Evolutionary conservation across 2,797 vertebrate genomes (phyloP).

Genomic region (Lycodopsis pacificus): DNA sequence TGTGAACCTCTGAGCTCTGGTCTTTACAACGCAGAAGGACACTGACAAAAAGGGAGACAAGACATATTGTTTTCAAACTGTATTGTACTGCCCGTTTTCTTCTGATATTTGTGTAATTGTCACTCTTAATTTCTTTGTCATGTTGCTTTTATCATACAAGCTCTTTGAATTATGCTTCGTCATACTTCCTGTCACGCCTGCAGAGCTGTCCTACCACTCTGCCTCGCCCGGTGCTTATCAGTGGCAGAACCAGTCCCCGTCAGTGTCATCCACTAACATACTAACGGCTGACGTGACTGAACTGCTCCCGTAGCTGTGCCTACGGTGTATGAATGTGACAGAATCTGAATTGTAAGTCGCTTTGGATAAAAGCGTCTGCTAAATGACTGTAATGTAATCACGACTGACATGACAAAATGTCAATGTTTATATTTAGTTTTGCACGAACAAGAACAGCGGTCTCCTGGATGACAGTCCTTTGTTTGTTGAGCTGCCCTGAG

Average conservation of each 20-base stretch:
- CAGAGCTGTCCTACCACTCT: constrained; percentile 34
- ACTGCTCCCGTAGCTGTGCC: no score
- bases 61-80: constrained; percentile 42
- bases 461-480: no score
- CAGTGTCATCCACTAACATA: constrained; percentile 33
- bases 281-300: no score
- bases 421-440: no score
- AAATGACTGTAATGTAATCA: no score
- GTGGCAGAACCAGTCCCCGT: constrained; percentile 40
- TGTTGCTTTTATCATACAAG: constrained; percentile 43
- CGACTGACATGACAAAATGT: no score
- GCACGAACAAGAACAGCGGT: no score
- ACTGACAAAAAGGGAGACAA: constrained; percentile 12
- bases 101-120: constrained; percentile 52
- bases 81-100: constrained; percentile 29
- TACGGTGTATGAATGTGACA: no score
- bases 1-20: constrained; percentile 60
- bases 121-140: constrained; percentile 29
- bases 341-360: no score
- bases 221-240: constrained; percentile 58
- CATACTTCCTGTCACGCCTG: constrained; percentile 23
- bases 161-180: constrained; percentile 49
- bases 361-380: no score
- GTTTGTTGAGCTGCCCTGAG: no score
- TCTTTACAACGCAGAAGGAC: constrained; percentile 43